Percentiles rank a stretch among this genome's conserved stretches.
Evolutionary conservation across 2,113 vertebrate genomes (phyloP).

Genomic region (Ceuthmochares aereus): DNA sequence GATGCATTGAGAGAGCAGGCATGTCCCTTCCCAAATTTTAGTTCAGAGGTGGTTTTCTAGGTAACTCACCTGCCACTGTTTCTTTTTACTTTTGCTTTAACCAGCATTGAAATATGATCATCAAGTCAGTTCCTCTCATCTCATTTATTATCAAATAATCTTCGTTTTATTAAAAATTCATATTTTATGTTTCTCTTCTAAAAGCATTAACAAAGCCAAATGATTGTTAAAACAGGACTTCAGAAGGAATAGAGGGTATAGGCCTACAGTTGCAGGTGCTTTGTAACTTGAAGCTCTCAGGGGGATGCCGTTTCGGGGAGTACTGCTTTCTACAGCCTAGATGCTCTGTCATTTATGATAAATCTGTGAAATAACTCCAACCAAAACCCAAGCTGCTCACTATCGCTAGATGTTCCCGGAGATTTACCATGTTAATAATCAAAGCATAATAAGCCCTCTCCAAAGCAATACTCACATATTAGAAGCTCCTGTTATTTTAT

Average conservation of each 20-base stretch:
- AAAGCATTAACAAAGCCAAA: background rate
- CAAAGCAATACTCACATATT: background rate
- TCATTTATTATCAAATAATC: background rate
- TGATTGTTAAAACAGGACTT: background rate
- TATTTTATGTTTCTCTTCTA: background rate
- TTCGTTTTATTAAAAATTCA: background rate
- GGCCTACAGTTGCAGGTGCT: background rate
- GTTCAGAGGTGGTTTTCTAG: background rate
- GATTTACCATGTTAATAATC: background rate
- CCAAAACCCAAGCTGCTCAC: background rate
- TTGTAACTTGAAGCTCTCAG: background rate
- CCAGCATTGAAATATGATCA: background rate
- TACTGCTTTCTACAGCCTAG: background rate
- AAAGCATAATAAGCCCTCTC: background rate
- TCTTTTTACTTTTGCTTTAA: background rate
- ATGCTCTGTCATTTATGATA: background rate
- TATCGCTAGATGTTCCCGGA: background rate
- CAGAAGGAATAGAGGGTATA: background rate
- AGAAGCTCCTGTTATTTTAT: background rate
- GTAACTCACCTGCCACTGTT: background rate
- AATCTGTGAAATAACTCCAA: background rate
- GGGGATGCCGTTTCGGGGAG: background rate
- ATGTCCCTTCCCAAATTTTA: background rate
- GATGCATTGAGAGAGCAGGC: background rate
- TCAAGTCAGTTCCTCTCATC: background rate